These are phyloP conservation scores for Ridgeia piscesae DNA, from an alignment of 1,140 invertebrate genomes.

Conservation along the genomic window DNA sequence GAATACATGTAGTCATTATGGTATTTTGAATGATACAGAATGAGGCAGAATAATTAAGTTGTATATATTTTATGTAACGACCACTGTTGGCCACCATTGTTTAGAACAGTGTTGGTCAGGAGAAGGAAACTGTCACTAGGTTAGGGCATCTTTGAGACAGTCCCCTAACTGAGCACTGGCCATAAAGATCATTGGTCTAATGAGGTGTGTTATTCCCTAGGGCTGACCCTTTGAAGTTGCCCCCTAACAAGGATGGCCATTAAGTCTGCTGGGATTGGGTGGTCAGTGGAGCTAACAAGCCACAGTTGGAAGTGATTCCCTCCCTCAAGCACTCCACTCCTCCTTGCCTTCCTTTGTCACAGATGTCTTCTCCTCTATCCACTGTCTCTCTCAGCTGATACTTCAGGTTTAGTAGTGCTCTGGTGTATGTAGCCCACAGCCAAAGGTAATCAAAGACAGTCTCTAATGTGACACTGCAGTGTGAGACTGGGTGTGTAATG, in stretches of 20 bases:
- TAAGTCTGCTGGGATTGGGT: neutral
- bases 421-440: neutral
- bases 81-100: neutral
- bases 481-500: neutral
- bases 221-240: neutral
- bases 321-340: neutral
- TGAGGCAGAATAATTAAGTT: no score
- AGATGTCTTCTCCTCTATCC: neutral
- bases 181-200: conserved; percentile 6
- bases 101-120: neutral
- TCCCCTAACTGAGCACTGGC: neutral
- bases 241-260: neutral
- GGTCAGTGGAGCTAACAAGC: neutral
- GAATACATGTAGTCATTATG: no score
- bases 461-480: neutral
- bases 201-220: neutral
- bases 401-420: neutral
- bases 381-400: neutral
- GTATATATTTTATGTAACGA: no score
- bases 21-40: no score
- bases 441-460: neutral
- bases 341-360: neutral
- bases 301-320: neutral
- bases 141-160: neutral
- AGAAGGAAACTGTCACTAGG: neutral